These are phyloP conservation scores for Heterodera filipjevi DNA, from an alignment of 2,888 invertebrate species.

Conservation along the genomic window DNA sequence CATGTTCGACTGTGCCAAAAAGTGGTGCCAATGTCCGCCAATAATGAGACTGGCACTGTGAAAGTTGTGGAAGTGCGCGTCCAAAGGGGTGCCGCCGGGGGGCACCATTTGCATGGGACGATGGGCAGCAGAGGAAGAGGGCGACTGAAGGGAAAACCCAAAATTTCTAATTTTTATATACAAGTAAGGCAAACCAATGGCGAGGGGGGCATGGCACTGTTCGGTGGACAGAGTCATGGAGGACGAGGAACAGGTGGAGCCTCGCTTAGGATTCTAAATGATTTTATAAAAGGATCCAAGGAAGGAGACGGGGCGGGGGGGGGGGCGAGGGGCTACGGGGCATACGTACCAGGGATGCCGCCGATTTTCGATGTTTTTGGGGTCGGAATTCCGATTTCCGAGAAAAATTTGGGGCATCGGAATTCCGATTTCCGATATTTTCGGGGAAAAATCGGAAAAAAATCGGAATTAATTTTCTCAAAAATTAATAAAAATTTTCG, in stretches of 20 bases:
- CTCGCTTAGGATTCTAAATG: background rate
- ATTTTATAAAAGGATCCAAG: background rate
- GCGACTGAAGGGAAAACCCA: background rate
- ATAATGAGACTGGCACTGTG: conserved; percentile 23
- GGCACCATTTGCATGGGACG: background rate
- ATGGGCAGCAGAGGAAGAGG: background rate
- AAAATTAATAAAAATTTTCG: no score
- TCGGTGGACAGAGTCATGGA: conserved; percentile 5
- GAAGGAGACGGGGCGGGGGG: no score
- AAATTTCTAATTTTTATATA: no score
- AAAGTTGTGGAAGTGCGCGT: conserved; percentile 22
- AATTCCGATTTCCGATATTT: no score
- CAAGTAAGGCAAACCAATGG: no score
- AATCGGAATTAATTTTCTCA: no score
- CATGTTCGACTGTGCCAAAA: conserved; percentile 49
- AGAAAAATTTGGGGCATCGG: no score
- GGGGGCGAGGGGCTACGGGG: no score
- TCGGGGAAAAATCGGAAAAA: no score
- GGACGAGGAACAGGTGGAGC: conserved; percentile 26
- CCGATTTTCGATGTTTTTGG: no score
- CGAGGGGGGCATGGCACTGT: background rate
- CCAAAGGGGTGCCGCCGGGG: conserved; percentile 16
- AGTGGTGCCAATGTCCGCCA: conserved; percentile 54
- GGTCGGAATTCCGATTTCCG: no score
- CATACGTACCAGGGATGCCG: no score